Percentiles rank a stretch among this genome's conserved stretches.
Evolutionary conservation across 2,888 invertebrate genomes (phyloP).

Genomic region (Galerucella nymphaeae): DNA sequence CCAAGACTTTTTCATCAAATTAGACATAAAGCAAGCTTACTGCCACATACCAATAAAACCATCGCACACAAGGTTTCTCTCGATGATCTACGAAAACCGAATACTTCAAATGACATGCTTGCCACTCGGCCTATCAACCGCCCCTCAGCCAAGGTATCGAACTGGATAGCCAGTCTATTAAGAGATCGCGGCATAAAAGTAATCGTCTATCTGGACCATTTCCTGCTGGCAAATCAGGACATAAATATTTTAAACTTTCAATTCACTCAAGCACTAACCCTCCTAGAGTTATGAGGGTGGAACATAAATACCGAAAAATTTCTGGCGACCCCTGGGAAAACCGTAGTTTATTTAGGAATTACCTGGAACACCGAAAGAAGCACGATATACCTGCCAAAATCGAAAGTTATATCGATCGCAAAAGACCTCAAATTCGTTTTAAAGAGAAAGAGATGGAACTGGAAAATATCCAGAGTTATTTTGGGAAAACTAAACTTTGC

Average conservation of each 20-base stretch:
- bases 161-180: constrained; percentile 47
- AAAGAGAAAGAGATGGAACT: constrained; percentile 22
- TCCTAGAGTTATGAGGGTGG: background rate
- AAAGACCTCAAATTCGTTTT: background rate
- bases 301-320: background rate
- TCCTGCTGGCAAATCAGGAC: constrained; percentile 34
- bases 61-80: background rate
- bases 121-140: constrained; percentile 51
- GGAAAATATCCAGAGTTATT: constrained; percentile 25
- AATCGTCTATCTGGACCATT: constrained; percentile 52
- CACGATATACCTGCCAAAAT: background rate
- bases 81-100: background rate
- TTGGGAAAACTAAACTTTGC: constrained; percentile 29
- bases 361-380: background rate
- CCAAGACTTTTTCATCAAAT: background rate
- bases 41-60: background rate
- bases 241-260: background rate
- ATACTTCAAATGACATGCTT: constrained; percentile 44
- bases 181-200: constrained; percentile 43
- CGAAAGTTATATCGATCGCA: background rate
- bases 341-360: background rate
- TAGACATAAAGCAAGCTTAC: background rate
- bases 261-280: background rate
- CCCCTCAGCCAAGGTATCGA: constrained; percentile 49
- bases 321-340: background rate